phyloP scores from a whole-genome alignment of 2,888 invertebrate species.

The Drosophila macrothrix region DNA sequence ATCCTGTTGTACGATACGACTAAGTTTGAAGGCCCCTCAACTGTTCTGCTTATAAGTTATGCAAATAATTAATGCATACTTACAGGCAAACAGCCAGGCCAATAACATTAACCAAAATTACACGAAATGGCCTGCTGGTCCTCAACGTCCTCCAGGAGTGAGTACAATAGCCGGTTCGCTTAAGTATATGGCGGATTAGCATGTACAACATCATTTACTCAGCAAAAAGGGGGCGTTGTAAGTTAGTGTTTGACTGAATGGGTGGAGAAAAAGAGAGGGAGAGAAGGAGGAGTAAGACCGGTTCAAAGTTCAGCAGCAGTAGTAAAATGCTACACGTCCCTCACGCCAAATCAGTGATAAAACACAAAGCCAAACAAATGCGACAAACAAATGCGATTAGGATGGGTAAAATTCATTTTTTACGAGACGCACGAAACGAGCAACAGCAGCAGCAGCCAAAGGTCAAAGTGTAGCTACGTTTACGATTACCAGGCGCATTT shows the following conservation, averaged over 20 bases:
- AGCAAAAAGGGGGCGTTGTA: slow-evolving; percentile 20
- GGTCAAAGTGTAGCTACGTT: slow-evolving; percentile 78
- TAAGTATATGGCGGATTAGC: slow-evolving; percentile 37
- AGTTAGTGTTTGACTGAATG: slow-evolving; percentile 8
- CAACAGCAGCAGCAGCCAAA: slow-evolving; percentile 46
- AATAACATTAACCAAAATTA: slow-evolving; percentile 65
- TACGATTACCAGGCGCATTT: slow-evolving; percentile 75
- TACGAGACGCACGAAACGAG: slow-evolving; percentile 14
- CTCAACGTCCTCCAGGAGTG: not conserved
- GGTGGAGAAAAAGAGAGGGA: no score
- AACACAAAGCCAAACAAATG: slow-evolving; percentile 37
- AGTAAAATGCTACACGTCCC: slow-evolving; percentile 61
- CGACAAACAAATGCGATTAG: slow-evolving; percentile 56
- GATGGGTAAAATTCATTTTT: slow-evolving; percentile 35
- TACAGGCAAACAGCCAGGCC: slow-evolving; percentile 28
- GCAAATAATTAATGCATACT: slow-evolving; percentile 73
- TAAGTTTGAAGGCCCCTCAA: not conserved
- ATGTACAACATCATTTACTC: slow-evolving; percentile 44
- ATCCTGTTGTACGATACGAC: not conserved
- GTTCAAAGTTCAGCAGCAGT: slow-evolving; percentile 52
- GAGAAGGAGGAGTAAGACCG: not conserved
- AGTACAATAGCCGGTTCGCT: slow-evolving; percentile 6
- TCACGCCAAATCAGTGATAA: slow-evolving; percentile 44
- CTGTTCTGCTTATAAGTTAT: slow-evolving; percentile 55
- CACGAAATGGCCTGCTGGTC: slow-evolving; percentile 50